Percentiles rank a stretch among this genome's conserved stretches.
Evolutionary conservation across 1,140 invertebrate species (phyloP).

Genomic region (Drosophila fuyamai): DNA sequence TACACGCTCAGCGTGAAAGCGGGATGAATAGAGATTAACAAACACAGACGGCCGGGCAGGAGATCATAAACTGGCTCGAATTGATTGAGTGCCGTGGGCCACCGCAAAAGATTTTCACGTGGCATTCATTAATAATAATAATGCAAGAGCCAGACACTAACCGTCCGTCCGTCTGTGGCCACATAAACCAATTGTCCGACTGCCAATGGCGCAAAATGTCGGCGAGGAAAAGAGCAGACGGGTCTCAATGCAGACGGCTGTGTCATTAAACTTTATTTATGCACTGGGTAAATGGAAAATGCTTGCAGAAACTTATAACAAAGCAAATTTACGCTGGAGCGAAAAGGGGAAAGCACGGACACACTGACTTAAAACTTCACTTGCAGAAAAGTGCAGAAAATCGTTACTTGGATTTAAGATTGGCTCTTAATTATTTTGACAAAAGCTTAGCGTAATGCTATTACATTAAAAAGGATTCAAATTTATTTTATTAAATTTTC

Average conservation of each 20-base stretch:
- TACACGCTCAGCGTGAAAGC: neutral
- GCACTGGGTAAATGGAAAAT: conserved; percentile 78
- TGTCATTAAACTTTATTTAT: conserved; percentile 83
- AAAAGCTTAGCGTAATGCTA: too few species aligned
- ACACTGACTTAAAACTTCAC: conserved; percentile 4
- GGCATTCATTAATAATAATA: conserved; percentile 82
- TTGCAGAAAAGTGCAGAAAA: conserved; percentile 5
- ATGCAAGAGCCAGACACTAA: conserved; percentile 58
- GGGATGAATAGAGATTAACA: conserved; percentile 18
- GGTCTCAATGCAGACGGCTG: conserved; percentile 52
- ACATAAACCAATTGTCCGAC: conserved; percentile 57
- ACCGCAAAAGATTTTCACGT: conserved; percentile 78
- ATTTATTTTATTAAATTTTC: too few species aligned
- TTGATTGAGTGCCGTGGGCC: conserved; percentile 74
- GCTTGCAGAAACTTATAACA: conserved; percentile 74
- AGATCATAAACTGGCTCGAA: conserved; percentile 41
- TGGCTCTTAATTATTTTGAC: too few species aligned
- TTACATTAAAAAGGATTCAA: too few species aligned
- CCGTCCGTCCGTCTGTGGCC: conserved; percentile 10
- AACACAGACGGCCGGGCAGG: conserved; percentile 6
- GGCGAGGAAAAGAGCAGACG: conserved; percentile 5
- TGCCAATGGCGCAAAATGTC: conserved; percentile 58
- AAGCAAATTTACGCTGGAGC: conserved; percentile 66
- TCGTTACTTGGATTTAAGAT: too few species aligned
- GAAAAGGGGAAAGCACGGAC: neutral